A percentile compares a stretch with the other conserved stretches of the same genome.
Conservation (phyloP, 2,113 vertebrate species). For the Neogale vison region DNA sequence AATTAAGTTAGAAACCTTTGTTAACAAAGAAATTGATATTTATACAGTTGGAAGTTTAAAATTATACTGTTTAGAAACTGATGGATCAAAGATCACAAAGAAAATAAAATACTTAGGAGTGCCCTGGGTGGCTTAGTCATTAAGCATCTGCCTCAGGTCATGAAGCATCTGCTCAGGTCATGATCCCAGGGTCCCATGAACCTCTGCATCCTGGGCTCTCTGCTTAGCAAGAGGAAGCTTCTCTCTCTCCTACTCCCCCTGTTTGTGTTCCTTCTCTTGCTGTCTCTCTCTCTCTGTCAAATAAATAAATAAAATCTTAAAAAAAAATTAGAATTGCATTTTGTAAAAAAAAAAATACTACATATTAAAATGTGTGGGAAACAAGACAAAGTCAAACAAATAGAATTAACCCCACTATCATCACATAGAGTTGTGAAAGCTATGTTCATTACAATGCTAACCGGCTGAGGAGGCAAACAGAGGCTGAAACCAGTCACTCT, state of each 20-base stretch:
- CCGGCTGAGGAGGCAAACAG: background rate
- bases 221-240: too few relatives aligned
- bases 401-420: background rate
- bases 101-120: background rate
- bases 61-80: background rate
- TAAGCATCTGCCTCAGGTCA: too few relatives aligned
- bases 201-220: too few relatives aligned
- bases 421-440: background rate
- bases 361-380: background rate
- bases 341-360: background rate
- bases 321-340: background rate
- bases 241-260: too few relatives aligned
- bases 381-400: background rate
- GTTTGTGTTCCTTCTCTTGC: too few relatives aligned
- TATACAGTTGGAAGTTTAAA: background rate
- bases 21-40: background rate
- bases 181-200: too few relatives aligned
- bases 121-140: too few relatives aligned
- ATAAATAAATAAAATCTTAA: too few relatives aligned
- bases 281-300: too few relatives aligned
- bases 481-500: background rate
- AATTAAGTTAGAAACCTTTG: background rate
- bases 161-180: too few relatives aligned
- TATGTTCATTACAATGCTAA: background rate
- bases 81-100: too few relatives aligned